A percentile compares a stretch with the other conserved stretches of the same genome.
Evolutionary conservation across 1,140 invertebrate species (phyloP).

Genomic region (Drosophila leontia): DNA sequence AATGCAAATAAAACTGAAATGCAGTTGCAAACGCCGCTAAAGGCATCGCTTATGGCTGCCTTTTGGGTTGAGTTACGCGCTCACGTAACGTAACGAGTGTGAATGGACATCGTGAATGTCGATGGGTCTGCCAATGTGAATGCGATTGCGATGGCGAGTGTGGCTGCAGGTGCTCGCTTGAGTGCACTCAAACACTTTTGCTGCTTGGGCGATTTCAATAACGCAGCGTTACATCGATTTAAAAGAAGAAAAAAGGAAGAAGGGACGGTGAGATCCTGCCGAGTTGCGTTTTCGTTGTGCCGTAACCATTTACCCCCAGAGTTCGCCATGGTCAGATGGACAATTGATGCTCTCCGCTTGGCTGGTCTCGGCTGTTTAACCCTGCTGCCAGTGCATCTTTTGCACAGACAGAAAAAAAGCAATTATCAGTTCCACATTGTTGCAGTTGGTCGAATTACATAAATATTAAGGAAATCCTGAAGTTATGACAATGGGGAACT

Average conservation of each 20-base stretch:
- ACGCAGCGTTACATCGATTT: conserved; percentile 56
- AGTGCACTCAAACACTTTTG: conserved; percentile 80
- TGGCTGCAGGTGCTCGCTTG: conserved; percentile 50
- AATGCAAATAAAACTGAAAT: conserved; percentile 41
- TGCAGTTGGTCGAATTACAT: conserved; percentile 2
- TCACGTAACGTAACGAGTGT: conserved; percentile 27
- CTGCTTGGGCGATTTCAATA: conserved; percentile 74
- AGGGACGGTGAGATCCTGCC: conserved; percentile 17
- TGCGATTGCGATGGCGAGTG: conserved; percentile 8
- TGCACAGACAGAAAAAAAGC: conserved; percentile 10
- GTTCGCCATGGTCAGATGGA: conserved; percentile 68
- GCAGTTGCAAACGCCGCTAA: conserved; percentile 31
- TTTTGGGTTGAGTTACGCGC: conserved; percentile 40
- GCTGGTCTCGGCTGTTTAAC: conserved; percentile 59
- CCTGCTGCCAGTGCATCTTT: conserved; percentile 56
- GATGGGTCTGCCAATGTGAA: conserved; percentile 22
- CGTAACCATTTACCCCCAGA: conserved; percentile 45
- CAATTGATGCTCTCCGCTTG: conserved; percentile 72
- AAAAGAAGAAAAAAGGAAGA: background rate
- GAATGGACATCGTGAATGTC: conserved; percentile 15
- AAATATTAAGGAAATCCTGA: background rate
- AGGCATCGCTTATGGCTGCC: conserved; percentile 28
- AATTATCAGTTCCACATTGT: background rate
- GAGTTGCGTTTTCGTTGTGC: conserved; percentile 41
- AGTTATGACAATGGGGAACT: background rate